phyloP scores from a whole-genome alignment of 2,113 vertebrate genomes.

The Manacus vitellinus region DNA sequence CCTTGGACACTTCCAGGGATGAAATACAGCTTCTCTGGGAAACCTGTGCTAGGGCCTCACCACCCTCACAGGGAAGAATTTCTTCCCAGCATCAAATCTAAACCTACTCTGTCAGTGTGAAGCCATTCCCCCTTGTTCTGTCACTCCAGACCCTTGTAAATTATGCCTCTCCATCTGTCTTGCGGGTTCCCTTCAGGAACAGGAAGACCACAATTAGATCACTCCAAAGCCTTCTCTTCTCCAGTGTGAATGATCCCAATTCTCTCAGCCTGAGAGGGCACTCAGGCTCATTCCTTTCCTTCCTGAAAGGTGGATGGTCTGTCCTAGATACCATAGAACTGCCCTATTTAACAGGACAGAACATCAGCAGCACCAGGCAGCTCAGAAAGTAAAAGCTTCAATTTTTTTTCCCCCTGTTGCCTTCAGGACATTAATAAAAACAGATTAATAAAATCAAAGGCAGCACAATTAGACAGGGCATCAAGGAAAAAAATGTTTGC shows the following conservation, averaged over 20 bases:
- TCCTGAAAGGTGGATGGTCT: not conserved
- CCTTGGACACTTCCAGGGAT: not conserved
- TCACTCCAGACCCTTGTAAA: not conserved
- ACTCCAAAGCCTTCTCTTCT: not conserved
- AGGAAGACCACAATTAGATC: not conserved
- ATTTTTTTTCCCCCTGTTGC: not conserved
- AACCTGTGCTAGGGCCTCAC: rapidly evolving
- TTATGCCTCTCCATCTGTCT: not conserved
- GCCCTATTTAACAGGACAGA: not conserved
- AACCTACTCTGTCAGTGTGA: not conserved
- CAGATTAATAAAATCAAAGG: slow-evolving; percentile 70
- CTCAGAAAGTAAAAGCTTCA: slow-evolving; percentile 13
- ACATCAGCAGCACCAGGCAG: not conserved
- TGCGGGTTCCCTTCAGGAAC: not conserved
- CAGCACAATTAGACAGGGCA: slow-evolving; percentile 44
- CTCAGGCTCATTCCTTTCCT: not conserved
- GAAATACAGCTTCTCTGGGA: not conserved
- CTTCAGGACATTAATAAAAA: slow-evolving; percentile 73
- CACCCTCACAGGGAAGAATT: not conserved
- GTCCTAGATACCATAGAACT: not conserved
- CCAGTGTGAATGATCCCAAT: not conserved
- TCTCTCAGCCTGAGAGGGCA: not conserved
- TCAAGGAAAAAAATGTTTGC: slow-evolving; percentile 57
- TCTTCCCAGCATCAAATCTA: not conserved
- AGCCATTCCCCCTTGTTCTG: not conserved